Evolutionary conservation across 2,797 vertebrate species (phyloP), one percentile per base, ranked within the genome.

Genomic region (Apodemus agrarius): DNA sequence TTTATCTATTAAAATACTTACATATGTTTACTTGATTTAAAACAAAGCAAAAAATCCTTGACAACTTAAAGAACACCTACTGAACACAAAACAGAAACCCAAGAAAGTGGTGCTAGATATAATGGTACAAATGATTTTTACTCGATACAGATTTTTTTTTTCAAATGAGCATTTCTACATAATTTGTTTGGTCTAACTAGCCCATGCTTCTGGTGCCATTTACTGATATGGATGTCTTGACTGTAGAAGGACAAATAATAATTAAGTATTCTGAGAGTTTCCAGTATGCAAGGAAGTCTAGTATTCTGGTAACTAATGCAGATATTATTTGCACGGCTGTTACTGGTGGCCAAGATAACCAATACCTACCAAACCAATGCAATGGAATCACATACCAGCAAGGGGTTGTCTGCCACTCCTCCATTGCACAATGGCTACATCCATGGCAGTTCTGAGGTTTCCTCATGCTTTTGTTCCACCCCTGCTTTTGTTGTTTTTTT

Each of bases 1-100:
- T 75, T 90, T 65, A 78, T 75, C 24, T 57, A 89, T 86, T 79
- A 49, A 74, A 81, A 76, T 69, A 82, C 37, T 69, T 96, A 81
- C 67, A 61, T 83, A 21, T 84, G 40, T 22, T 67, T 3, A 74
- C 21, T 72, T 14, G n/a, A 10, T 63, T 95, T 79, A 94, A 94
- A 78, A 83, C 10, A 13, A 94, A 16, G 86, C 12, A 78, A 88
- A 90, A 94, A 11, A n/a, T 89, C 57, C 81, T 65, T 67, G 1
- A 82, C 37, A 82, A 74, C 34, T 2, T 94, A 46, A 67, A 94
- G 40, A 3, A 81, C 3, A 78, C 75, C 17, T 67, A 80, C 24
- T 72, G 37, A 89, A 86, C 12, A 6, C n/a, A 88, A 37, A 95
- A 72, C 17, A 52, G 29, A 90, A 87, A 22, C 90, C 22, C 84